These are phyloP conservation scores for Montipora capricornis DNA, from an alignment of 64 coral and sea anemone genomes.

Conservation along the genomic window DNA sequence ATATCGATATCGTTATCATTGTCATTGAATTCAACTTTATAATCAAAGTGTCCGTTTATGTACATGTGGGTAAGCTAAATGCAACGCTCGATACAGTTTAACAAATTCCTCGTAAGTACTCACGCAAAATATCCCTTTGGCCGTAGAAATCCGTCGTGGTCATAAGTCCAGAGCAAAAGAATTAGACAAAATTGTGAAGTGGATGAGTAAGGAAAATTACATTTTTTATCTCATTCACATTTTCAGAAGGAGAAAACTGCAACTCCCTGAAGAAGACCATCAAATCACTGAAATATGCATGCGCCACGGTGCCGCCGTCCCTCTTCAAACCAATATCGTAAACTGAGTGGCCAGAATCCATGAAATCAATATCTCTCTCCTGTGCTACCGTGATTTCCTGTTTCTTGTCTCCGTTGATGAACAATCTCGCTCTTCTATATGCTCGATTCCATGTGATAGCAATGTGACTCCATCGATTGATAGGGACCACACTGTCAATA, in stretches of 20 bases:
- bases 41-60: too few relatives aligned
- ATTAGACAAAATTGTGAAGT: too few relatives aligned
- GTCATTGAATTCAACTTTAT: too few relatives aligned
- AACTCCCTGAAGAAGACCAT: neutral
- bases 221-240: neutral
- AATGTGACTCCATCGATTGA: neutral
- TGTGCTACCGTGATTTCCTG: too few relatives aligned
- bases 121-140: too few relatives aligned
- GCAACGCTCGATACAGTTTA: too few relatives aligned
- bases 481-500: too few relatives aligned
- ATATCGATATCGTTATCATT: too few relatives aligned
- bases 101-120: too few relatives aligned
- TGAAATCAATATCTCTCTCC: neutral
- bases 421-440: neutral
- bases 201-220: neutral
- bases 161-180: too few relatives aligned
- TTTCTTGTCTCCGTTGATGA: slow-evolving; percentile 1
- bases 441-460: neutral
- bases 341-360: neutral
- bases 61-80: too few relatives aligned
- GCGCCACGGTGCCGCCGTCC: neutral
- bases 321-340: slow-evolving; percentile 29
- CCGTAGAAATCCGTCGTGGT: too few relatives aligned
- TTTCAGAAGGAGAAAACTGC: neutral
- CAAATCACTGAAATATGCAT: slow-evolving; percentile 25